Evolutionary conservation across 2,888 invertebrate species (phyloP).

Genomic region (Malthinus flaveolus): DNA sequence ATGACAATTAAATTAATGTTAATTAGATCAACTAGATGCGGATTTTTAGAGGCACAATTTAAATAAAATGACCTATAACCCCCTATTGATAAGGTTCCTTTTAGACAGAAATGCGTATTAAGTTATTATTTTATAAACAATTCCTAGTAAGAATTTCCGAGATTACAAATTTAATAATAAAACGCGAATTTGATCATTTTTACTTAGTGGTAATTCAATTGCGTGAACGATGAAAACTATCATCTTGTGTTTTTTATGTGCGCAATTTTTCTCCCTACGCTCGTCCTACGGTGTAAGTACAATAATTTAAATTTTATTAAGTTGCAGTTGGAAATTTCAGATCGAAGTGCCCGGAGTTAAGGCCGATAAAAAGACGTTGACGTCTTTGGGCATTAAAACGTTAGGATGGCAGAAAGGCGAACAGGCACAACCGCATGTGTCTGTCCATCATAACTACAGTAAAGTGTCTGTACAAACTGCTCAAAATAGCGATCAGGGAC

Average conservation of each 20-base stretch:
- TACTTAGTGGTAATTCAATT: background rate
- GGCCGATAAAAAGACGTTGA: conserved; percentile 32
- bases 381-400: conserved; percentile 46
- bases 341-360: conserved; percentile 31
- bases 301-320: background rate
- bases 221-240: background rate
- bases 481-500: conserved; percentile 16
- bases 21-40: too few species aligned
- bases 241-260: background rate
- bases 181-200: background rate
- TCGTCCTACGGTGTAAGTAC: background rate
- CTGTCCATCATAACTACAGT: conserved; percentile 48
- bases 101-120: conserved; percentile 7
- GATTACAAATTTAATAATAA: conserved; percentile 6
- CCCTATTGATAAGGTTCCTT: conserved; percentile 7
- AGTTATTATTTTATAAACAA: conserved; percentile 11
- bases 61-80: conserved; percentile 6
- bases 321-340: conserved; percentile 18
- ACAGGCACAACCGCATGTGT: conserved; percentile 15
- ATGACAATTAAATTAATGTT: too few species aligned
- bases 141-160: conserved; percentile 7
- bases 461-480: conserved; percentile 39
- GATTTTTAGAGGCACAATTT: too few species aligned
- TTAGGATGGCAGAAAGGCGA: conserved; percentile 35
- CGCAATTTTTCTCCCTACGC: background rate